These are phyloP conservation scores for Crenuchus spilurus DNA, from an alignment of 2,797 vertebrate genomes.

Conservation along the genomic window DNA sequence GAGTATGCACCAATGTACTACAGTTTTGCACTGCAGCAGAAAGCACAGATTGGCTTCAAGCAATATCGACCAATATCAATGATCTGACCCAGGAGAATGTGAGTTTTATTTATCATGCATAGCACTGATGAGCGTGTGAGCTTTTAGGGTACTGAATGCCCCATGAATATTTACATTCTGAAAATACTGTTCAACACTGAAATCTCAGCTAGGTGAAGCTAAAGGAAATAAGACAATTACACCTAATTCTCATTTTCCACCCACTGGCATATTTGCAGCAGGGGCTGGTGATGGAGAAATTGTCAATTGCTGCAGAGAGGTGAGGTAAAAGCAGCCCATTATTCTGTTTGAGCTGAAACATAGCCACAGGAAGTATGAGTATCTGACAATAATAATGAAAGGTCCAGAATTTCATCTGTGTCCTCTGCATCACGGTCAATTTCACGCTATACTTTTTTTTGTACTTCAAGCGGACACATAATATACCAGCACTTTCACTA, in stretches of 20 bases:
- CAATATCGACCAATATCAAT: slow-evolving; percentile 89
- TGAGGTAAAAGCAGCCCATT: slow-evolving; percentile 34
- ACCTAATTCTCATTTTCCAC: slow-evolving; percentile 24
- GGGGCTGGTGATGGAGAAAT: slow-evolving; percentile 13
- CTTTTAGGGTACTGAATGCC: background rate
- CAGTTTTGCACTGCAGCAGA: slow-evolving; percentile 91
- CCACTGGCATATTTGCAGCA: background rate
- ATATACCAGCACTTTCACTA: slow-evolving; percentile 13
- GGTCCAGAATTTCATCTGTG: slow-evolving; percentile 8
- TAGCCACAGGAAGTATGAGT: slow-evolving; percentile 14
- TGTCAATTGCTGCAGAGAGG: slow-evolving; percentile 32
- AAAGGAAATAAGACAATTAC: slow-evolving; percentile 23
- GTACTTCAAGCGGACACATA: background rate
- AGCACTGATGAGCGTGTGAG: background rate
- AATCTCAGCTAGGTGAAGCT: slow-evolving; percentile 5
- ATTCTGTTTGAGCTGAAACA: slow-evolving; percentile 31
- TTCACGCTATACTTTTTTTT: background rate
- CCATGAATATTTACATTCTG: background rate
- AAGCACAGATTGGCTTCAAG: slow-evolving; percentile 91
- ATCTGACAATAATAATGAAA: slow-evolving; percentile 20
- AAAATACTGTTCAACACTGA: slow-evolving; percentile 4
- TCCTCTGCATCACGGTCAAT: slow-evolving; percentile 3
- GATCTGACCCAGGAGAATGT: slow-evolving; percentile 89
- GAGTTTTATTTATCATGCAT: slow-evolving; percentile 60
- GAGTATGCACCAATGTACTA: slow-evolving; percentile 84